Conservation (phyloP, 2,113 vertebrate genomes). For the Ailurus styani region DNA sequence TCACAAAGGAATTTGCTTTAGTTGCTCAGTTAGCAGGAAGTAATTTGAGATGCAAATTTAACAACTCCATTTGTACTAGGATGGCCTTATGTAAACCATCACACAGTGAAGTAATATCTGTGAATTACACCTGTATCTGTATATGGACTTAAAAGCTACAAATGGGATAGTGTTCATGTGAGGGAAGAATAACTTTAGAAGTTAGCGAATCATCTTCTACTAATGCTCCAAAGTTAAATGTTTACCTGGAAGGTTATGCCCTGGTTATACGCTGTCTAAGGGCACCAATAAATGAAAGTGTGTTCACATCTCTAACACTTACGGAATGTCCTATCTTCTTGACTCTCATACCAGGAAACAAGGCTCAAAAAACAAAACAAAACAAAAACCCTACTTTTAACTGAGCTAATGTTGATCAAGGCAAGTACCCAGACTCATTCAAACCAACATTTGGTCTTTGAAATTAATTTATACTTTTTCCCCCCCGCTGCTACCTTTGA, state of each 20-base stretch:
- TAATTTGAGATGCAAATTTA: slow-evolving; percentile 50
- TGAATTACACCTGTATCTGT: neutral
- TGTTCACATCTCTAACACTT: neutral
- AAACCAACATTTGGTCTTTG: slow-evolving; percentile 10
- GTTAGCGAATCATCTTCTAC: slow-evolving; percentile 18
- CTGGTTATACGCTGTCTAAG: slow-evolving; percentile 5
- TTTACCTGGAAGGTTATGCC: slow-evolving; percentile 30
- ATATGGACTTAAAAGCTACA: neutral
- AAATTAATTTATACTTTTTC: slow-evolving; percentile 18
- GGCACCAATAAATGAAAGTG: slow-evolving; percentile 28
- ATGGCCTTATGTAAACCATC: neutral
- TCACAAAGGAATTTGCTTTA: slow-evolving; percentile 52
- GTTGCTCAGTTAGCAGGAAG: slow-evolving; percentile 23
- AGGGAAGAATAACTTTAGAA: neutral
- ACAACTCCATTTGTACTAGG: neutral
- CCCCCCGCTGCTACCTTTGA: neutral
- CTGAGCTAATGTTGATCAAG: neutral
- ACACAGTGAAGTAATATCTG: neutral
- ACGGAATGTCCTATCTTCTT: neutral
- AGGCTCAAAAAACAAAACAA: neutral
- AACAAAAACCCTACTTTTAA: neutral
- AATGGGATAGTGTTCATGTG: neutral
- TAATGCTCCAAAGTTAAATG: slow-evolving; percentile 42
- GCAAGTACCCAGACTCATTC: neutral
- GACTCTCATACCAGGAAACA: neutral